Evolutionary conservation across 2,888 invertebrate genomes (phyloP), one percentile per base, ranked within the genome.

Genomic region (Andrena flavipes): DNA sequence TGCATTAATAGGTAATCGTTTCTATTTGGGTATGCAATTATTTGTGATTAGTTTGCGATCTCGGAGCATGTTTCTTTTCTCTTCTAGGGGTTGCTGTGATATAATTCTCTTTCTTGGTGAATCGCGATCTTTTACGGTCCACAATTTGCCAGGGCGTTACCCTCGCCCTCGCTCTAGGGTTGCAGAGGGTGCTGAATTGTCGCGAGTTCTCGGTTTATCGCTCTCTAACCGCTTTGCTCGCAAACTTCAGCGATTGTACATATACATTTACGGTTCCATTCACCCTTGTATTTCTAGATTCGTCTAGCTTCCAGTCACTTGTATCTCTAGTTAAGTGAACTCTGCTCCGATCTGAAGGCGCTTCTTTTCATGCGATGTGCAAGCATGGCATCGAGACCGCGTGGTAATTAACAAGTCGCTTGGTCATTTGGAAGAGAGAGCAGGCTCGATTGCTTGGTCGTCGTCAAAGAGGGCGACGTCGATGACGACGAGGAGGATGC

Each of bases 91-190:
- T 26, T 35, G 56, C 56, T 35, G 68, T 77, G 76, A 68, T 73
- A 76, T 74, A 74, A 70, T 76, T 77, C 76, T 77, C 76, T 82
- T 84, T 84, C 71, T 64, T 65, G 65, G 64, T 85, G 86, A 89
- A 89, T 89, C 86, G 84, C 86, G 87, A 89, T 88, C 91, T 89
- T 88, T 87, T 87, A 85, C 88, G 84, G 86, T 85, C 81, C 82
- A 87, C 92, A 91, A 92, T 92, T 92, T 91, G 92, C 91, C 91
- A 91, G 86, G 90, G 80, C 85, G 84, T 85, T 87, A 87, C 82
- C 84, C 81, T 73, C 67, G 59, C 54, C 80, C 63, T 68, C 42
- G 23, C 8, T 23, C 30, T 51, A 67, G 74, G 71, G 65, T 8
- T 33, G 67, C 75, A 76, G 76, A 80, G 85, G 85, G 84, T 72